Base-by-base conservation (phyloP, 2,113 vertebrate species). In the Amphiprion ocellaris region DNA sequence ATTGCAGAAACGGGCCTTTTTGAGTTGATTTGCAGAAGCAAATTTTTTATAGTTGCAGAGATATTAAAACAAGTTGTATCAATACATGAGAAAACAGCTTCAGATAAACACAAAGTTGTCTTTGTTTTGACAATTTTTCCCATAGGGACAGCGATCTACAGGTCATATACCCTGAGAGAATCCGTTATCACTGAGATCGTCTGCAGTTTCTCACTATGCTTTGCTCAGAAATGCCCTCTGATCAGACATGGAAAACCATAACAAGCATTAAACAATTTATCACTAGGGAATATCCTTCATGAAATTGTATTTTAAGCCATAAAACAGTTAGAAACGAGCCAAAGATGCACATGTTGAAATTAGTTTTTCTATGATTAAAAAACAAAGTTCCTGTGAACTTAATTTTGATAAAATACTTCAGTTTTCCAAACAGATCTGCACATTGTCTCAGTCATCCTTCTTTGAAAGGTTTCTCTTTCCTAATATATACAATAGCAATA, bases 121-220 rank as follows among this genome's bases (percentile, higher is more conserved):
- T 52, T 66, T 39, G 24, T 10, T 65, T 76, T 79, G 44, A 76
- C 30, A 8, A 47, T 62, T 23, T 33, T 30, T 52, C 58, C 69
- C 65, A 46, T 1, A 0, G 63, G 68, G 73, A 37, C 1, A 0
- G 1, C 63, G 56, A 74, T 60, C 41, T 84, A 64, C 52, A 46
- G 64, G 63, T 81, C 63, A 46, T 64, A 47, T 44, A 50, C 47
- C 76, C 63, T 74, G 69, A 58, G 33, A 54, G 24, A 69, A 63
- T 80, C 55, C 74, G 28, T 66, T 84, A 71, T 41, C 24, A 47
- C 55, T 15, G 37, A 49, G 39, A 56, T 53, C 15, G n/a, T 39
- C 67, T 49, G 70, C 50, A 68, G 37, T 74, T 86, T 83, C 59
- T 72, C 56, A 52, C 28, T 70, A 64, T 77, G 59, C 60, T 75